Base-by-base conservation (phyloP, 2,888 invertebrate genomes). In the Drosophila conformis region DNA sequence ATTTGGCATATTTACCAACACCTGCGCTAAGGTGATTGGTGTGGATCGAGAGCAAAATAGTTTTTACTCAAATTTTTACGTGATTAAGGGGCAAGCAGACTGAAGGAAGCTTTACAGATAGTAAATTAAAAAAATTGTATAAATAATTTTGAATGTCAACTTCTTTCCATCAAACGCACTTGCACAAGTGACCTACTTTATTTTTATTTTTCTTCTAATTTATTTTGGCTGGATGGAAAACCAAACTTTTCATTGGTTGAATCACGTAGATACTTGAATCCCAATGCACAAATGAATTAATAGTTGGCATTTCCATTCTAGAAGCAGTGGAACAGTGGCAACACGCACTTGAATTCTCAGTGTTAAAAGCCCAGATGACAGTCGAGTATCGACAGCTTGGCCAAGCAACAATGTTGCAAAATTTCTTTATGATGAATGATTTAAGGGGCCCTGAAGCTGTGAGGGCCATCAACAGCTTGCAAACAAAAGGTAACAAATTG, bases 231-330 rank as follows among this genome's bases (percentile, higher is more conserved):
- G n/a, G 27, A 29, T 15, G 21, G 7, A 29, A 40, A 31, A 38
- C 15, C 4, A 38, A 56, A 65, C 11, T 48, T 83, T 63, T 31
- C 60, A 66, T 46, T 21, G 52, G 15, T 61, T 53, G 52, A 62
- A 64, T 64, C 87, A 84, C 80, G 82, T 76, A 74, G 36, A 38
- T 59, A 53, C 38, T 69, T 58, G 54, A 64, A 51, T 88, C 81
- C 76, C 81, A 87, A 80, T 79, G 73, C 85, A 69, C 87, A 74
- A 83, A 76, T 74, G 76, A 82, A 85, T 75, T 90, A 77, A 73
- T 73, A 74, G 85, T 76, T 87, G 73, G 60, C 72, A 73, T 66
- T 79, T 80, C 65, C 69, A 79, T 82, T 76, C 89, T 77, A 78
- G 62, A 74, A 72, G 59, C 63, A 56, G 36, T 35, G 18, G 62